These are phyloP conservation scores for Hetaerina titia DNA, from an alignment of 2,888 invertebrate species.

Conservation along the genomic window DNA sequence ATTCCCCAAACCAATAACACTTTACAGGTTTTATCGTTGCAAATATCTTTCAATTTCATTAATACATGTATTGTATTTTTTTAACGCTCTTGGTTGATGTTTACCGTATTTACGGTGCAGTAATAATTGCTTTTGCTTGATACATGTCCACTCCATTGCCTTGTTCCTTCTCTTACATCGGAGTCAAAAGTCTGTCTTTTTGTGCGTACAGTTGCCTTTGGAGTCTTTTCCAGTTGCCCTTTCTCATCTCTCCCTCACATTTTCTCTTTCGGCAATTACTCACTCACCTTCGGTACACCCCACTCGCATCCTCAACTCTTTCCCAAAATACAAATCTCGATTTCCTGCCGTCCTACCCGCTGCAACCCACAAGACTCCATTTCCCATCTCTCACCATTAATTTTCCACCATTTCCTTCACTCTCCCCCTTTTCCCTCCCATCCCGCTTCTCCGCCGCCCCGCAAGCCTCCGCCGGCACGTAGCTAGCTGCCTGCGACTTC, in stretches of 20 bases:
- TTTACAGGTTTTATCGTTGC: too few relatives aligned
- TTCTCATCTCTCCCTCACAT: background rate
- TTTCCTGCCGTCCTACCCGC: background rate
- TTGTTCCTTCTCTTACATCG: too few relatives aligned
- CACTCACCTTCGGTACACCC: background rate
- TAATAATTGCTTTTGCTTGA: too few relatives aligned
- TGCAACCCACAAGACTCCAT: background rate
- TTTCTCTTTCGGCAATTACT: background rate
- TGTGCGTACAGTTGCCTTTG: background rate
- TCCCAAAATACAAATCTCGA: background rate
- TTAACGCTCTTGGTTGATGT: too few relatives aligned
- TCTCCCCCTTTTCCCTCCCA: background rate
- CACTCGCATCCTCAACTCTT: background rate
- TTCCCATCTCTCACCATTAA: conserved; percentile 10
- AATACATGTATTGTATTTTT: too few relatives aligned
- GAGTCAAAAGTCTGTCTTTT: too few relatives aligned
- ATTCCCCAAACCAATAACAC: too few relatives aligned
- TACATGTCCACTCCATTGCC: too few relatives aligned
- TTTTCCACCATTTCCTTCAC: background rate
- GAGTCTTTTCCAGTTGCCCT: background rate
- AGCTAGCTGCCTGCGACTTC: background rate
- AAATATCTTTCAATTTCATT: too few relatives aligned
- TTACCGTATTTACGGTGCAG: too few relatives aligned
- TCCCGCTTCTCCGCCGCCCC: background rate
- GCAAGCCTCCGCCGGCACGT: background rate